phyloP scores from a whole-genome alignment of 2,797 vertebrate species.

The Falco concolor region DNA sequence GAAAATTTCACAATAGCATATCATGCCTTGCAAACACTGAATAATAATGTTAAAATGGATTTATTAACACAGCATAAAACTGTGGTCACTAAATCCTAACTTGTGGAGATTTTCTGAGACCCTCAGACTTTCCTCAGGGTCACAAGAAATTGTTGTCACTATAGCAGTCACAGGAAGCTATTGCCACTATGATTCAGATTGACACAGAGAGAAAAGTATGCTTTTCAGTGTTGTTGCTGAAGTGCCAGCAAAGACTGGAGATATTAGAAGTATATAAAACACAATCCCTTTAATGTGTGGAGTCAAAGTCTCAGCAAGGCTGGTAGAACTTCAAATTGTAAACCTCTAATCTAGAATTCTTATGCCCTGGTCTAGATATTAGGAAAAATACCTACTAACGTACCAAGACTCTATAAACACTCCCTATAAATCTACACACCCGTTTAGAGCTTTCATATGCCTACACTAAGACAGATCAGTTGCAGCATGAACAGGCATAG shows the following conservation, averaged over 20 bases:
- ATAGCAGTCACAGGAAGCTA: background rate
- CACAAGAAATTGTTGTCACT: background rate
- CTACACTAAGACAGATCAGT: background rate
- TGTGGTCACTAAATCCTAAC: background rate
- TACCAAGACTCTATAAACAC: background rate
- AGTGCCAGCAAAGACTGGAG: background rate
- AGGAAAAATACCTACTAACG: background rate
- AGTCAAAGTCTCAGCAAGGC: background rate
- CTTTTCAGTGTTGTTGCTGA: background rate
- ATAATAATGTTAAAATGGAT: background rate
- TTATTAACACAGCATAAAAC: background rate
- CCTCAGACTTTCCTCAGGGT: background rate
- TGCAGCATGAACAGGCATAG: background rate
- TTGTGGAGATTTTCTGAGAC: background rate
- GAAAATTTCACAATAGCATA: background rate
- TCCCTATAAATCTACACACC: background rate
- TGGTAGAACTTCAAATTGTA: background rate
- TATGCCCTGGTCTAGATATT: accelerated
- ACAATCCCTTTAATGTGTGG: accelerated
- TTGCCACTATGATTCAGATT: background rate
- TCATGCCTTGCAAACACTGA: background rate
- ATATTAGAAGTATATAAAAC: background rate
- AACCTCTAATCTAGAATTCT: background rate
- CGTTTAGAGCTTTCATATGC: background rate
- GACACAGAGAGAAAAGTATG: background rate